These are phyloP conservation scores for Enchytraeus crypticus DNA, from an alignment of 2,888 invertebrate species.

Conservation along the genomic window DNA sequence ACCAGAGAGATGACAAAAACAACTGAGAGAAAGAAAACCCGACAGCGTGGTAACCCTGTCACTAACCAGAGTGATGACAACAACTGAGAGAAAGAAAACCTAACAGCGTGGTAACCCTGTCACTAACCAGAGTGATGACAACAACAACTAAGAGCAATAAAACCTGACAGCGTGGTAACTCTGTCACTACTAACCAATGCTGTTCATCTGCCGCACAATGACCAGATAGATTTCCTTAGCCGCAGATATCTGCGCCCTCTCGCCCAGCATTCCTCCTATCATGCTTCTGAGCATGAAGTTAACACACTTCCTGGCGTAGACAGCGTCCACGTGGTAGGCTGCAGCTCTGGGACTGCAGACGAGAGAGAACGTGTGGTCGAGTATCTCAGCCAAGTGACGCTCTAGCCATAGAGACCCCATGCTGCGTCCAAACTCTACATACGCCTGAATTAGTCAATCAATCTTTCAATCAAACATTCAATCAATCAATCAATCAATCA, in stretches of 20 bases:
- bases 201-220: slow-evolving; percentile 84
- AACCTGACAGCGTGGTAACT: too few relatives aligned
- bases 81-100: too few relatives aligned
- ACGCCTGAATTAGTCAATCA: slow-evolving; percentile 59
- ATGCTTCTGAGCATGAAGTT: slow-evolving; percentile 85
- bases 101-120: too few relatives aligned
- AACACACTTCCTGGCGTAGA: slow-evolving; percentile 93
- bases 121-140: too few relatives aligned
- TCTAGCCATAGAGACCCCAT: slow-evolving; percentile 93
- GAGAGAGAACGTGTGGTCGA: slow-evolving; percentile 82
- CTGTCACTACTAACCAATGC: slow-evolving; percentile 34
- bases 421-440: slow-evolving; percentile 85
- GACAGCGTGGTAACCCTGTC: too few relatives aligned
- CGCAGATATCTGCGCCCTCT: slow-evolving; percentile 82
- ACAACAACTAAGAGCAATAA: too few relatives aligned
- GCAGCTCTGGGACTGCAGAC: slow-evolving; percentile 89
- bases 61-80: too few relatives aligned
- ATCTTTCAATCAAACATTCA: too few relatives aligned
- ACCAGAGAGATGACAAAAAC: too few relatives aligned
- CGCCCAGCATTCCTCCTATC: slow-evolving; percentile 85
- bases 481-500: too few relatives aligned
- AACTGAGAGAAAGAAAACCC: too few relatives aligned
- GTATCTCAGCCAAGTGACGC: slow-evolving; percentile 72
- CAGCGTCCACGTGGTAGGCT: slow-evolving; percentile 91
- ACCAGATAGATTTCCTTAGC: slow-evolving; percentile 88